Evolutionary conservation across 2,797 vertebrate genomes (phyloP).

Genomic region (Calcarius lapponicus): DNA sequence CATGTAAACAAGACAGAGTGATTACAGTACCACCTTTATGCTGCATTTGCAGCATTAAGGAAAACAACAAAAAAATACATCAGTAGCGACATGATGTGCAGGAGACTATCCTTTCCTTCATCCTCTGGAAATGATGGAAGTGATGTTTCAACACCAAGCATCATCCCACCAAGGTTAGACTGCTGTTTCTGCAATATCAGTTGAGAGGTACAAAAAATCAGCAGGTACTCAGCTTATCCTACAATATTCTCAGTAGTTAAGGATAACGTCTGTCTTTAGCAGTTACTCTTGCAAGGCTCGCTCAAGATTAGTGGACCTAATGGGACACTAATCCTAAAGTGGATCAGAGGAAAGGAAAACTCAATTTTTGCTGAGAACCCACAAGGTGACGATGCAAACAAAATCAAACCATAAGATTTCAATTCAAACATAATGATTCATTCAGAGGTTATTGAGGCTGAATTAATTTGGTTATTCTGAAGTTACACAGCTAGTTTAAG

Average conservation of each 20-base stretch:
- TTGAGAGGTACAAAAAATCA: slow-evolving; percentile 28
- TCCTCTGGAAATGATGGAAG: background rate
- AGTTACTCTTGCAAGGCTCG: background rate
- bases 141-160: slow-evolving; percentile 5
- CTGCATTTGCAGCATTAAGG: slow-evolving; percentile 17
- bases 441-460: background rate
- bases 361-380: background rate
- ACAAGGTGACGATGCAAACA: background rate
- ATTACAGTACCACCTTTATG: background rate
- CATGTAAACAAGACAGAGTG: background rate
- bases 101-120: slow-evolving; percentile 25
- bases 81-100: background rate
- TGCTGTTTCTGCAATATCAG: slow-evolving; percentile 19
- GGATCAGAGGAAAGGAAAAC: background rate
- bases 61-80: background rate
- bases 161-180: slow-evolving; percentile 2
- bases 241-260: background rate
- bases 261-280: background rate
- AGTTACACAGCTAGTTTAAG: background rate
- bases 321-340: background rate
- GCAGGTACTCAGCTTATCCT: background rate
- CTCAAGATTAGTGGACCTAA: background rate
- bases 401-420: slow-evolving; percentile 7
- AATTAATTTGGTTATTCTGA: background rate
- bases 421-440: background rate